A percentile compares a stretch with the other conserved stretches of the same genome.
These are phyloP conservation scores for Morus bassanus DNA, from an alignment of 2,797 vertebrate species.

Conservation along the genomic window DNA sequence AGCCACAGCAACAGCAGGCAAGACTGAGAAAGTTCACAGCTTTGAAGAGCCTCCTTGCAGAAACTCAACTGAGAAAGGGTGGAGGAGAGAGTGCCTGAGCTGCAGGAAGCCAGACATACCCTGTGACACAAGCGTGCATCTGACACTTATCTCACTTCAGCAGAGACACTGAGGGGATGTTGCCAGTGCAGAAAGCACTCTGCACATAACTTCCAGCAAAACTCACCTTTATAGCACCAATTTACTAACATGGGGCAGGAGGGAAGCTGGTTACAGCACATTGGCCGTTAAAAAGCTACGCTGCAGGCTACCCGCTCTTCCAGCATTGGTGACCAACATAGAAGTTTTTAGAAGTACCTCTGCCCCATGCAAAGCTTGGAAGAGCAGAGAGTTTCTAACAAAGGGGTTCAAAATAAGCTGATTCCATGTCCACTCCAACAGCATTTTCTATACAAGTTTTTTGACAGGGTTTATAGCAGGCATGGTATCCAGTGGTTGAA, in stretches of 20 bases:
- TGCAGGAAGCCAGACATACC: not conserved
- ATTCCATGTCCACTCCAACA: not conserved
- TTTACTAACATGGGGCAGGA: accelerated
- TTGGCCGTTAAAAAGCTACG: accelerated
- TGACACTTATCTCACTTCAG: not conserved
- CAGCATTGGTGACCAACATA: not conserved
- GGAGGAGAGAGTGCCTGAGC: not conserved
- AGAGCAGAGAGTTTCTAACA: not conserved
- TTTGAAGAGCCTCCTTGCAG: not conserved
- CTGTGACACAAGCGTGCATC: not conserved
- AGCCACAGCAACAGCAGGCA: not conserved
- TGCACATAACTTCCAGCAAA: not conserved
- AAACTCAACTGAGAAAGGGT: not conserved
- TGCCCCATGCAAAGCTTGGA: not conserved
- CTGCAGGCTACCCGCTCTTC: not conserved
- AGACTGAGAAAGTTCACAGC: not conserved
- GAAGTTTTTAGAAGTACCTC: not conserved
- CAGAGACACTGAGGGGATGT: not conserved
- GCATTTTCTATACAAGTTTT: not conserved
- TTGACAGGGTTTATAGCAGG: not conserved
- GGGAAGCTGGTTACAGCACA: not conserved
- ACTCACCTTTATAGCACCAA: not conserved
- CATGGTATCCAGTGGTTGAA: not conserved
- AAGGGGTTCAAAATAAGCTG: not conserved
- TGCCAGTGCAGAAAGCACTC: not conserved